Percentiles rank a stretch among this genome's conserved stretches.
Conservation (phyloP, 2,888 invertebrate species). For the Ormyrus labotus region DNA sequence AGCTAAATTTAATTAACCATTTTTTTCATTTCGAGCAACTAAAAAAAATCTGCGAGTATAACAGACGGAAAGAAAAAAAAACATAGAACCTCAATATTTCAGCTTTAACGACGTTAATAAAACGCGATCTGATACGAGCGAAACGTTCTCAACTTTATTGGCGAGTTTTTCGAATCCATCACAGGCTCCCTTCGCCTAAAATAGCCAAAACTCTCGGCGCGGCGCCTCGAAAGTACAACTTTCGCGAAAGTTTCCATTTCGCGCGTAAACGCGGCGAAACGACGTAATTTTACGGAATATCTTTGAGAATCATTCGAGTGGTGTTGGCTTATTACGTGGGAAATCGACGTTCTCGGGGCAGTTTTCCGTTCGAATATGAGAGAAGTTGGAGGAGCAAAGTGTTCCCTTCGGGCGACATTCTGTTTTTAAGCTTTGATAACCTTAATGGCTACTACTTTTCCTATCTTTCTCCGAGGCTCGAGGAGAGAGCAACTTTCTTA, state of each 20-base stretch:
- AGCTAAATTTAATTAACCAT: too few species aligned
- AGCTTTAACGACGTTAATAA: background rate
- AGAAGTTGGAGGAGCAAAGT: background rate
- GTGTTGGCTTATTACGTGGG: constrained; percentile 31
- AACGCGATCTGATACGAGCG: background rate
- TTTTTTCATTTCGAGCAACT: too few species aligned
- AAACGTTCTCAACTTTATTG: constrained; percentile 7
- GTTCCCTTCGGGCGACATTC: constrained; percentile 20
- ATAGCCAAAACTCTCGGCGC: too few species aligned
- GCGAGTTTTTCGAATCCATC: constrained; percentile 9
- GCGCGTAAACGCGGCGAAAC: background rate
- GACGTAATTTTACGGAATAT: constrained; percentile 30
- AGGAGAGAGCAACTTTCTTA: background rate
- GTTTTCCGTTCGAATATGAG: background rate
- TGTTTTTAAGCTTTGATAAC: constrained; percentile 21
- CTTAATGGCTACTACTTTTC: constrained; percentile 6
- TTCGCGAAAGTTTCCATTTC: background rate
- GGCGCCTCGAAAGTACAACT: too few species aligned
- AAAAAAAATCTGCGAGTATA: background rate
- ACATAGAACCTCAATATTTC: background rate
- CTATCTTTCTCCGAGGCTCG: background rate
- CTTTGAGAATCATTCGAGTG: constrained; percentile 16
- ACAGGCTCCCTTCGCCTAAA: background rate
- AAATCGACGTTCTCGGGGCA: constrained; percentile 9
- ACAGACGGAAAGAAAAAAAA: background rate